Evolutionary conservation across 2,797 vertebrate genomes (phyloP).

Genomic region (Myripristis murdjan): DNA sequence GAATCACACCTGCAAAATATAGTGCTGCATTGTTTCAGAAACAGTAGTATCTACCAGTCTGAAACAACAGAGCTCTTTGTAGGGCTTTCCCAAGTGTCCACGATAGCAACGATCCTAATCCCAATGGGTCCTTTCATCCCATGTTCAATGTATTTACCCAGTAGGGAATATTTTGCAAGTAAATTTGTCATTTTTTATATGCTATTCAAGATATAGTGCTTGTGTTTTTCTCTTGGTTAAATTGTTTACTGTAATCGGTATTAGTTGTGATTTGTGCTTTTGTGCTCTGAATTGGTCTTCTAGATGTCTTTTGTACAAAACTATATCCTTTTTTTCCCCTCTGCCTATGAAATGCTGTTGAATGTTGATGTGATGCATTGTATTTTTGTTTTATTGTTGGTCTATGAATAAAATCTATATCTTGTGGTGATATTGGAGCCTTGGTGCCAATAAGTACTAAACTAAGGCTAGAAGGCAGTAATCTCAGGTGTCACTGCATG

Average conservation of each 20-base stretch:
- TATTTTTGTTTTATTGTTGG: constrained; percentile 77
- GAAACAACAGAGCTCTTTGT: constrained; percentile 63
- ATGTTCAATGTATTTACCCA: constrained; percentile 54
- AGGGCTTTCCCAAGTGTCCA: constrained; percentile 61
- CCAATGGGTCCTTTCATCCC: constrained; percentile 50
- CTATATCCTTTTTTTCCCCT: constrained; percentile 69
- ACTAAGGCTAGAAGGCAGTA: background rate
- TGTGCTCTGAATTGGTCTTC: constrained; percentile 57
- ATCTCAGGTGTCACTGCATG: background rate
- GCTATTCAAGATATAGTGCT: constrained; percentile 68
- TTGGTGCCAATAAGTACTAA: background rate
- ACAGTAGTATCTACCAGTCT: constrained; percentile 82
- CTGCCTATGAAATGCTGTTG: constrained; percentile 74
- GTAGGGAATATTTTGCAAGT: constrained; percentile 69
- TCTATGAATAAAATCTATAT: constrained; percentile 77
- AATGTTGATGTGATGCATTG: constrained; percentile 77
- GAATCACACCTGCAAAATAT: constrained; percentile 26
- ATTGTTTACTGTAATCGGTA: constrained; percentile 48
- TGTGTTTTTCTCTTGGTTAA: constrained; percentile 55
- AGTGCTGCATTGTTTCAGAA: constrained; percentile 67
- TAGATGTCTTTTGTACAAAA: constrained; percentile 73
- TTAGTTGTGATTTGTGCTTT: constrained; percentile 65
- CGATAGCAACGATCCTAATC: constrained; percentile 49
- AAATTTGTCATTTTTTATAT: constrained; percentile 76
- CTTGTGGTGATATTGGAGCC: constrained; percentile 44